These are phyloP conservation scores for Sthenelais limicola DNA, from an alignment of 2,888 invertebrate genomes.

Conservation along the genomic window DNA sequence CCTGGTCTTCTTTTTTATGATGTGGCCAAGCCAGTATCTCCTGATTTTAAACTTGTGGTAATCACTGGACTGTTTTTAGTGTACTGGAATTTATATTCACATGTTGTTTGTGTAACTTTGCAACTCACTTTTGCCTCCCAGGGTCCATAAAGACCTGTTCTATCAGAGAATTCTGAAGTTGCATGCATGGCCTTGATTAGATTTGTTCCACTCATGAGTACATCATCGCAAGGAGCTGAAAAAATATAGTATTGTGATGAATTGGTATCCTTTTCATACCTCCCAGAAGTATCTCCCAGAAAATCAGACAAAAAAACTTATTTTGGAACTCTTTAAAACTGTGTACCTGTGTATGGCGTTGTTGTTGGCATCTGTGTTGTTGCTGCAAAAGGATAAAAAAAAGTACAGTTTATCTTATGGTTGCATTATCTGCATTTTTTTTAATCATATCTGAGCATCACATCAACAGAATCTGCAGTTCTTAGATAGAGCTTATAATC, in stretches of 20 bases:
- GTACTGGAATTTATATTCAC: too few species aligned
- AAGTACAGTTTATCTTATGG: too few species aligned
- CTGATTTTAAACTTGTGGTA: too few species aligned
- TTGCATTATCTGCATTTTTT: too few species aligned
- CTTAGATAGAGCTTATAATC: too few species aligned
- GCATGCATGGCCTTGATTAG: neutral
- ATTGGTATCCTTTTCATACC: neutral
- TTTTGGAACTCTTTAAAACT: neutral
- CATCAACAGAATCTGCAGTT: too few species aligned
- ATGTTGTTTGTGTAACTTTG: too few species aligned
- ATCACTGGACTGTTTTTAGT: too few species aligned
- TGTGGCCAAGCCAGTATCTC: too few species aligned
- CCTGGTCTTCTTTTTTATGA: too few species aligned
- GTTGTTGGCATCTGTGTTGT: constrained; percentile 19
- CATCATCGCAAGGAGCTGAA: constrained; percentile 12
- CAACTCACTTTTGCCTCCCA: constrained; percentile 19
- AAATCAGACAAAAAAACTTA: neutral
- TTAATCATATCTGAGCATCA: too few species aligned
- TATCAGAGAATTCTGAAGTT: constrained; percentile 19
- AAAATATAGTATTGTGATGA: too few species aligned
- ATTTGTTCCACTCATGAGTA: constrained; percentile 26
- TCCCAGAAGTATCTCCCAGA: neutral
- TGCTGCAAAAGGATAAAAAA: constrained; percentile 16
- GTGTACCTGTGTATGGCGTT: constrained; percentile 8
- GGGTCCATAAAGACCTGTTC: constrained; percentile 7